These are phyloP conservation scores for Periplaneta americana DNA, from an alignment of 1,140 invertebrate species.

Conservation along the genomic window DNA sequence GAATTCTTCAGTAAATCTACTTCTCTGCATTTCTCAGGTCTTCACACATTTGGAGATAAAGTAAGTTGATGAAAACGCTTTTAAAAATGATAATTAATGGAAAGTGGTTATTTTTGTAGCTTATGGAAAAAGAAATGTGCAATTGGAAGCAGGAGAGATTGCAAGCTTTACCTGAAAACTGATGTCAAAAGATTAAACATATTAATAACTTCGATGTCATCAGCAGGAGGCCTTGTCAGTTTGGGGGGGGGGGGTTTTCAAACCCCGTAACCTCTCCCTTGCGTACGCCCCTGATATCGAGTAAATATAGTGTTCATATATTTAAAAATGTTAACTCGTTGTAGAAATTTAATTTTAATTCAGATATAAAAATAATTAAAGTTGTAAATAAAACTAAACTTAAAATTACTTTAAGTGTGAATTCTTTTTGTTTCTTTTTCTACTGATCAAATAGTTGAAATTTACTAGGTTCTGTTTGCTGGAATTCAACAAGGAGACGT, in stretches of 20 bases:
- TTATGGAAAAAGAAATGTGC: too few species aligned
- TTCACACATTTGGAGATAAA: neutral
- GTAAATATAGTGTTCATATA: neutral
- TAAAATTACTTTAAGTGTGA: neutral
- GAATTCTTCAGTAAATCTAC: neutral
- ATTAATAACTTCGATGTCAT: too few species aligned
- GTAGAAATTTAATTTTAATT: neutral
- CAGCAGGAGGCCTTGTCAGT: too few species aligned
- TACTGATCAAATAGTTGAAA: too few species aligned
- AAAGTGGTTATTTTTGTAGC: too few species aligned
- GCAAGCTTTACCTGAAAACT: neutral
- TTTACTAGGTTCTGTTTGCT: constrained; percentile 4
- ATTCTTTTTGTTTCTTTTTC: neutral
- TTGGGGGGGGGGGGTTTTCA: too few species aligned
- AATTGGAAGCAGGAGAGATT: too few species aligned
- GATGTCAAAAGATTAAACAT: too few species aligned
- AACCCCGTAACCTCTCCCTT: too few species aligned
- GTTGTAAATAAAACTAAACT: too few species aligned
- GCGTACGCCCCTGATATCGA: neutral
- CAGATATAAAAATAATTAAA: too few species aligned
- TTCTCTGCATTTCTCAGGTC: neutral
- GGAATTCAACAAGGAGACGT: neutral
- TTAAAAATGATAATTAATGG: too few species aligned
- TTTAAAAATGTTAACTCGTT: neutral
- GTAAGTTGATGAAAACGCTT: neutral